Percentiles rank a stretch among this genome's conserved stretches.
Conservation (phyloP, 2,113 vertebrate species). For the Mastomys natalensis region DNA sequence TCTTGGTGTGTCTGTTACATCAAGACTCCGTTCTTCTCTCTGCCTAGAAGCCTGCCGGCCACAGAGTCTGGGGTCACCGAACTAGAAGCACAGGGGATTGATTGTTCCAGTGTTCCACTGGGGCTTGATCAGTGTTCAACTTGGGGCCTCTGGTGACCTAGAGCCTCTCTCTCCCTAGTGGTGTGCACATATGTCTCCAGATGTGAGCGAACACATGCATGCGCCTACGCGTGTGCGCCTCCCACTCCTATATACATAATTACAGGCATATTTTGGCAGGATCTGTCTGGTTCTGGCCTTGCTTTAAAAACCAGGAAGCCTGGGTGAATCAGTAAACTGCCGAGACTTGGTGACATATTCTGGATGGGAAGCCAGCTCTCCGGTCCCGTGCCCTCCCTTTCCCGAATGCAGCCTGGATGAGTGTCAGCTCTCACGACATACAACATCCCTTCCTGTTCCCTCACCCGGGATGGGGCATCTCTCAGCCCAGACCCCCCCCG, state of each 20-base stretch:
- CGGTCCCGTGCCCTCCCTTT: background rate
- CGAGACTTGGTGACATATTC: background rate
- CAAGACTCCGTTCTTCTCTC: too few relatives aligned
- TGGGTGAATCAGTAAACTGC: background rate
- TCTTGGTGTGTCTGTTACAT: background rate
- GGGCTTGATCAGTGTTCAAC: background rate
- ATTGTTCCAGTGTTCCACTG: background rate
- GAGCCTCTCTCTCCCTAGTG: background rate
- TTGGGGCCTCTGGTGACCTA: background rate
- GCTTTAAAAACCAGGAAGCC: background rate
- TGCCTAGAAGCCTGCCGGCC: background rate
- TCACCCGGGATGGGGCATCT: accelerated
- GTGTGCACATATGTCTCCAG: too few relatives aligned
- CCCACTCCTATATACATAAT: accelerated
- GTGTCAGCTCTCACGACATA: background rate
- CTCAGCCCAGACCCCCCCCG: background rate
- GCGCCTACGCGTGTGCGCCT: accelerated
- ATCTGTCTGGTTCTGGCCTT: background rate
- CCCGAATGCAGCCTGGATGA: background rate
- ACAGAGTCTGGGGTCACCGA: background rate
- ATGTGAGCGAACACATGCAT: accelerated
- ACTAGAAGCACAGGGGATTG: background rate
- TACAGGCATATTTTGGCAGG: background rate
- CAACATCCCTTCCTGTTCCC: accelerated
- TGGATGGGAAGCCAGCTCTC: background rate